Base-by-base conservation (phyloP, 2,888 invertebrate genomes). In the Noctua janthina region DNA sequence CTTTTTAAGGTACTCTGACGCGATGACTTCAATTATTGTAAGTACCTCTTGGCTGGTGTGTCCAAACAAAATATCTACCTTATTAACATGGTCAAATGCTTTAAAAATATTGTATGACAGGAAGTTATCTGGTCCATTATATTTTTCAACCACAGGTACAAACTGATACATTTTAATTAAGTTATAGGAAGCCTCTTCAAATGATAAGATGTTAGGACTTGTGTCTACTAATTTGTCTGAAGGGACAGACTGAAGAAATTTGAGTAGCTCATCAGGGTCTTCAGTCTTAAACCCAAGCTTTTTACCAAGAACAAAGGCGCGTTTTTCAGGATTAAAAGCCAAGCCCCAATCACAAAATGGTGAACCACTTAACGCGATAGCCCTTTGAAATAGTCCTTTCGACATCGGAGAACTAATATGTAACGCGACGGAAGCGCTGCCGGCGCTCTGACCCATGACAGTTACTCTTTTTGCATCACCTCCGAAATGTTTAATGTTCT, bases 371-470 rank as follows among this genome's bases (percentile, higher is more conserved):
- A 83, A 8, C 7, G 72, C 68, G 0, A 83, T 83, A 7, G 84
- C 83, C 29, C 83, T 79, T 7, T 83, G 71, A 29, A 83, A 83
- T 23, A 83, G 39, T n/a, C 79, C 84, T 54, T 79, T 39, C 7
- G 83, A 83, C 83, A 83, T 79, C 15, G 79, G 62, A 11, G 83
- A 83, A 17, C 17, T 39, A n/a, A 74, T 62, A 54, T 84, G 84
- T 17, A 84, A 71, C 0, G 10, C 69, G n/a, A 84, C 74, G 35
- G 70, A 59, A 23, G 84, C 72, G 15, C 76, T 54, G 3, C 83
- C 84, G 17, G 83, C 84, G 10, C 84, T 84, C n/a, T 84, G 79
- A 10, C 83, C 83, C 69, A 80, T 71, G 3, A 84, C 15, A 54
- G 83, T 84, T 1, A 84, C 80, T 71, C 39, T 76, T n/a, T 71